A percentile compares a stretch with the other conserved stretches of the same genome.
Evolutionary conservation across 2,113 vertebrate species (phyloP).

Genomic region (Alouatta palliata): DNA sequence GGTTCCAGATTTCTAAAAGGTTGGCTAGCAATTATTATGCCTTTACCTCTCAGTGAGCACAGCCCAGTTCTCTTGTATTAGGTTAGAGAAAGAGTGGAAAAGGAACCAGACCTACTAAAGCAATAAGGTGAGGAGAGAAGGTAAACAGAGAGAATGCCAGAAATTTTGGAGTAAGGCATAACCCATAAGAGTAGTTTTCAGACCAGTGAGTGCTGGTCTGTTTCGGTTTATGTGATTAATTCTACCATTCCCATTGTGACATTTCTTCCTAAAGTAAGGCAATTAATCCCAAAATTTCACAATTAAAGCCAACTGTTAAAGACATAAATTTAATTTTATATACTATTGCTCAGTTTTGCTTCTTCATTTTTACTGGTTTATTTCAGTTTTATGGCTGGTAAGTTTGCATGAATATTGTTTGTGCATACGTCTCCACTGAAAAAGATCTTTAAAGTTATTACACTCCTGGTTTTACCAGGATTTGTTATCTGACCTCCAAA

Average conservation of each 20-base stretch:
- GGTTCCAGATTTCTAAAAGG: not conserved
- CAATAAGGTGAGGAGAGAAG: not conserved
- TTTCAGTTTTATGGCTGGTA: not conserved
- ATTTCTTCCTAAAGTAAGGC: conserved; percentile 9
- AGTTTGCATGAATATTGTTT: not conserved
- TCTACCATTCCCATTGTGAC: not conserved
- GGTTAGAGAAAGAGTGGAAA: not conserved
- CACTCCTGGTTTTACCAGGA: not conserved
- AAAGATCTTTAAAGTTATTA: not conserved
- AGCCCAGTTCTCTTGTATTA: not conserved
- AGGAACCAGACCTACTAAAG: not conserved
- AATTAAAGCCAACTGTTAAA: conserved; percentile 31
- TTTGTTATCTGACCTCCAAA: not conserved
- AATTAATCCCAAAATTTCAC: not conserved
- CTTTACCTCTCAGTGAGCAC: not conserved
- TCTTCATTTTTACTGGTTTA: not conserved
- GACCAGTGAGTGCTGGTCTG: not conserved
- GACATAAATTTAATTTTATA: conserved; percentile 33
- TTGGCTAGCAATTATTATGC: not conserved
- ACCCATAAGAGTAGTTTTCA: not conserved
- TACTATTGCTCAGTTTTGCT: not conserved
- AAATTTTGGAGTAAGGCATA: conserved; percentile 1
- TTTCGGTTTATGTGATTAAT: conserved; percentile 12
- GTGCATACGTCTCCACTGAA: not conserved
- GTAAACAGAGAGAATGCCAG: not conserved